Base-by-base conservation (phyloP, 2,113 vertebrate genomes). In the Pogonocichla stellata region DNA sequence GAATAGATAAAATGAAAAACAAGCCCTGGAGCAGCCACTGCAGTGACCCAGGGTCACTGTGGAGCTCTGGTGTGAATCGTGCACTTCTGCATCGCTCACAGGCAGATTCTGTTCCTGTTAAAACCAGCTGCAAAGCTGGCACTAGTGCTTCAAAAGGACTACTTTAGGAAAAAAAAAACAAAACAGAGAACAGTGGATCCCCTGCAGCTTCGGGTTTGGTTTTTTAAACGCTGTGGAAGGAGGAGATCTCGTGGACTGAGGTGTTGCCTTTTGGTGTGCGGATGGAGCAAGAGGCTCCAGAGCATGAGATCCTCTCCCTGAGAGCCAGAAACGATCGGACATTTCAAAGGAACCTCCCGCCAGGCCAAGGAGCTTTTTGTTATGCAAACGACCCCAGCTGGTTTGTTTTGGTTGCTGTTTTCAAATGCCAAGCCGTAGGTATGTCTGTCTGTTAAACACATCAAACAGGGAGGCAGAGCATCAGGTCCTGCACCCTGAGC, bases 271-370 rank as follows among this genome's bases (percentile, higher is more conserved):
- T 72, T 90, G 85, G 88, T 53, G 43, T 14, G 25, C 14, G 58
- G 18, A 11, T 6, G 67, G 85, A 88, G 33, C 36, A 51, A 64
- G 79, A 84, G 88, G 88, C 57, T 56, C 19, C 87, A 61, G 83
- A 50, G 10, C 23, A 40, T 61, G 17, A 75, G 74, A 61, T 26
- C 72, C 74, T 69, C 65, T 88, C 71, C 56, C 38, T 11, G 85
- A 72, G 43, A 6, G 86, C 92, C 92, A 96, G 83, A 80, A 96
- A 87, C 67, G 74, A 87, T 12, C 73, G 45, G 5, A 70, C 97
- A 95, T 96, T 97, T 98, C 97, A 97, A 97, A 97, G 96, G 74
- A 75, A 24, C 48, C 75, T 92, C 92, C 96, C 56, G 88, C 86
- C 83, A 94, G 88, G 85, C 82, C 90, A 94, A 93, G 89, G 86